Conservation (phyloP, 92 coral and sea anemone genomes). For the Virgularia gustaviana region DNA sequence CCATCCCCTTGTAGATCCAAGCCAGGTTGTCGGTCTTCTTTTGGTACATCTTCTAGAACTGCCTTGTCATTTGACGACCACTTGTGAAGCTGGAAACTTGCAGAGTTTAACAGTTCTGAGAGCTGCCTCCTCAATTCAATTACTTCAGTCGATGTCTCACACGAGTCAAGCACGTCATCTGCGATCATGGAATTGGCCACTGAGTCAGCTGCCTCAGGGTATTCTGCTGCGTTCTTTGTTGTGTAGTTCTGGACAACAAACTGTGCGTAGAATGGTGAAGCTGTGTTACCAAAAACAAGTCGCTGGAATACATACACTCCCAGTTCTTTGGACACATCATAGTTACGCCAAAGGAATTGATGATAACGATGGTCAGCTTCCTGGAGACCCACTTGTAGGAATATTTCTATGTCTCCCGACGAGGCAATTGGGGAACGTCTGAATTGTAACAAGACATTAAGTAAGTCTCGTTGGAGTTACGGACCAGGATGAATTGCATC, state of each 20-base stretch:
- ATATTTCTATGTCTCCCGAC: conserved; percentile 1
- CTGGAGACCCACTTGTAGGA: neutral
- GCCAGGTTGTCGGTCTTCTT: conserved; percentile 15
- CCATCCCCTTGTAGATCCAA: neutral
- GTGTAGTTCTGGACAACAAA: conserved; percentile 34
- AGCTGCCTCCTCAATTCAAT: conserved; percentile 37
- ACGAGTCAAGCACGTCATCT: conserved; percentile 54
- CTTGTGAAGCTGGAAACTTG: conserved; percentile 39
- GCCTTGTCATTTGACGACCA: conserved; percentile 41
- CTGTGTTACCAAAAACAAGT: conserved; percentile 41
- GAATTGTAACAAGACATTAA: conserved; percentile 36
- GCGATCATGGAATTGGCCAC: conserved; percentile 51
- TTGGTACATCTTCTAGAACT: conserved; percentile 41
- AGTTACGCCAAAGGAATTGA: too few relatives aligned
- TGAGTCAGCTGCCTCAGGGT: conserved; percentile 51
- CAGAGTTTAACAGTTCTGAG: conserved; percentile 34
- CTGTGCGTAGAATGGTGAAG: conserved; percentile 50
- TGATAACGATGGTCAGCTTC: too few relatives aligned
- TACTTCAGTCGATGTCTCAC: conserved; percentile 45
- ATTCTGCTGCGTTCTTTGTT: conserved; percentile 11
- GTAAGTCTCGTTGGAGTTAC: conserved; percentile 37
- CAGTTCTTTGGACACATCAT: too few relatives aligned
- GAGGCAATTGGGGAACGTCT: conserved; percentile 21
- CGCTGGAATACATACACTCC: conserved; percentile 20
- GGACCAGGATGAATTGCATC: conserved; percentile 46